phyloP scores from a whole-genome alignment of 2,888 invertebrate genomes.

The Lycophotia porphyrea region DNA sequence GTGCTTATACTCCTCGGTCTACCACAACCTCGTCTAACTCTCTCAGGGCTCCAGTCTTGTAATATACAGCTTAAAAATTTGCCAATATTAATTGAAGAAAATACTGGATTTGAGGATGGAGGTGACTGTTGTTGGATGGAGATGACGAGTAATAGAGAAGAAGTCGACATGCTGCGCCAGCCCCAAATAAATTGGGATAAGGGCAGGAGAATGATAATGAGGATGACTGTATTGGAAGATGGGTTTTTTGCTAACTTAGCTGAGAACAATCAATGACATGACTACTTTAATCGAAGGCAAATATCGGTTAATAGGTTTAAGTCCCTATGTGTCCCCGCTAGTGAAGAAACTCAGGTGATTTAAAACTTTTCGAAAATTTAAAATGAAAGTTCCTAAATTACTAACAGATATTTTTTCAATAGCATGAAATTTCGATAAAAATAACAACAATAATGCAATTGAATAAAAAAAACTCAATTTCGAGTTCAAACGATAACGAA shows the following conservation, averaged over 20 bases:
- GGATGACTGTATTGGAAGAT: too few relatives aligned
- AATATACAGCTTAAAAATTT: background rate
- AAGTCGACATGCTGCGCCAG: too few relatives aligned
- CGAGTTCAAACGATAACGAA: slow-evolving; percentile 67
- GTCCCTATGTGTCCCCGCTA: background rate
- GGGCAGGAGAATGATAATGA: too few relatives aligned
- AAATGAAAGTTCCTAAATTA: background rate
- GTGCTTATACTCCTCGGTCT: background rate
- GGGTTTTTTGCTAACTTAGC: background rate
- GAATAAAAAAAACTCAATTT: slow-evolving; percentile 41
- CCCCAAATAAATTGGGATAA: too few relatives aligned
- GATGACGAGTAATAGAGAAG: too few relatives aligned
- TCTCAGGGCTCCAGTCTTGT: background rate
- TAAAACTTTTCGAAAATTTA: background rate
- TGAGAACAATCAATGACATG: background rate
- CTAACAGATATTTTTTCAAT: background rate
- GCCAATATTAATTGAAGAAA: too few relatives aligned
- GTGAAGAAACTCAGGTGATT: background rate
- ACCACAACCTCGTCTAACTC: background rate
- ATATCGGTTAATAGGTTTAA: background rate
- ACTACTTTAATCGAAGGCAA: background rate
- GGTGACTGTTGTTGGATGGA: too few relatives aligned
- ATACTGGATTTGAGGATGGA: too few relatives aligned
- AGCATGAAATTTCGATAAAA: background rate
- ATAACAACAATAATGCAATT: slow-evolving; percentile 25